Percentiles rank a stretch among this genome's conserved stretches.
Conservation (phyloP, 2,888 invertebrate species). For the Rhopalosiphum nymphaeae region DNA sequence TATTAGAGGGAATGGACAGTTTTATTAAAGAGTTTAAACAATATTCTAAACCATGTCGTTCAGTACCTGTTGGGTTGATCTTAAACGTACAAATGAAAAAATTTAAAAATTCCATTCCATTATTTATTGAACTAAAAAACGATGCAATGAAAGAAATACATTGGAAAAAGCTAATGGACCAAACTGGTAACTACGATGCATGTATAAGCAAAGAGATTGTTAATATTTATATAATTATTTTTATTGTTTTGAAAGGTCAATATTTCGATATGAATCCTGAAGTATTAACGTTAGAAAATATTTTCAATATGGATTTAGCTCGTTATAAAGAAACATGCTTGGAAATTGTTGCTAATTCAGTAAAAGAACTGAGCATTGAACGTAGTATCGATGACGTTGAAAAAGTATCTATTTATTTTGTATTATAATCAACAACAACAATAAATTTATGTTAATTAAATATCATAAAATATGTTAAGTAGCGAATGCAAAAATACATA, state of each 20-base stretch:
- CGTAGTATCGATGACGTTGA: constrained; percentile 87
- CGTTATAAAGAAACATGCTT: constrained; percentile 87
- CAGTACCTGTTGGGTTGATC: constrained; percentile 76
- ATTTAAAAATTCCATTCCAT: constrained; percentile 87
- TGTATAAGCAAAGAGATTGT: neutral
- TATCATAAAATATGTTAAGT: neutral
- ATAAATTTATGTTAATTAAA: neutral
- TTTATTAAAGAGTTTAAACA: constrained; percentile 85
- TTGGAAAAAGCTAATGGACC: constrained; percentile 89
- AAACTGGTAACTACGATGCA: constrained; percentile 75
- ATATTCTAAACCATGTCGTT: constrained; percentile 76
- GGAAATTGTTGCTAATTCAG: constrained; percentile 88
- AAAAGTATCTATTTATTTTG: constrained; percentile 72
- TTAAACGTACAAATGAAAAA: constrained; percentile 88
- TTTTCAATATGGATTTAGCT: constrained; percentile 93
- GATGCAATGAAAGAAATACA: constrained; percentile 91
- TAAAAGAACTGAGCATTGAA: constrained; percentile 92
- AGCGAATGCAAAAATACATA: neutral
- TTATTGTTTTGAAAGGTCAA: constrained; percentile 68
- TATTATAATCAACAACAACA: neutral
- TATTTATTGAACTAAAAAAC: constrained; percentile 92
- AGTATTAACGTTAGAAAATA: constrained; percentile 90
- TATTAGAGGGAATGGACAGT: constrained; percentile 88
- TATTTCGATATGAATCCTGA: constrained; percentile 90
- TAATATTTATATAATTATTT: neutral